Evolutionary conservation across 1,140 invertebrate genomes (phyloP), one percentile per base, ranked within the genome.

Genomic region (Panonychus citri): DNA sequence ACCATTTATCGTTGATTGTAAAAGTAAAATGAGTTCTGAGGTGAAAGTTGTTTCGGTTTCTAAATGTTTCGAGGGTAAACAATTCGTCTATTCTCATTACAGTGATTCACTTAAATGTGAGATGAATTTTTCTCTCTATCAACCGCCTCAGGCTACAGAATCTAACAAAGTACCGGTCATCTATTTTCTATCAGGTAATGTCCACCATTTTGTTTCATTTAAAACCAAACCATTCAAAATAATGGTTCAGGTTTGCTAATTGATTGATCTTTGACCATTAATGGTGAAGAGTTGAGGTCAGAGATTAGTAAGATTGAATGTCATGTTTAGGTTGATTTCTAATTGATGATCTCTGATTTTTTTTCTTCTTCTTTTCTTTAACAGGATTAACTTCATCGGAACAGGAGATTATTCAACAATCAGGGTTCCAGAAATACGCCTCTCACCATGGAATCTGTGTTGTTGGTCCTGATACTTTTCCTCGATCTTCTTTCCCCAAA

Each of bases 381-480:
- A 97, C 90, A 51, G 91, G 91, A 12, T 71, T 99, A 7, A 89
- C 84, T 1, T 97, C 93, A 67, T 91, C 80, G 26, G 93, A 98
- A 69, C 79, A 87, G 64, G 98, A 98, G 73, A 95, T 96, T 67
- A 83, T 95, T 52, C 79, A 85, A 52, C 98, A 99, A 73, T 78
- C 88, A 50, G 91, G 90, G 37, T 81, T 83, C 61, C 94, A 98
- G 73, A 77, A 76, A 69, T 80, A 79, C 65, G 90, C 90, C 51
- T 74, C 84, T 28, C 72, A 90, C 66, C 72, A 85, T 67, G 79
- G 81, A 17, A 69, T 94, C 1, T 78, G 89, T 60, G 76, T 96
- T 49, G 82, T 98, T 2, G 80, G 80, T 62, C 90, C 93, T 8
- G 94, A 98, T 66, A 98, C 93, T 0, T 95, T 90, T 66, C 94